Percentiles rank a stretch among this genome's conserved stretches.
Conservation (phyloP, 2,888 invertebrate genomes). For the Mesoligia furuncula region DNA sequence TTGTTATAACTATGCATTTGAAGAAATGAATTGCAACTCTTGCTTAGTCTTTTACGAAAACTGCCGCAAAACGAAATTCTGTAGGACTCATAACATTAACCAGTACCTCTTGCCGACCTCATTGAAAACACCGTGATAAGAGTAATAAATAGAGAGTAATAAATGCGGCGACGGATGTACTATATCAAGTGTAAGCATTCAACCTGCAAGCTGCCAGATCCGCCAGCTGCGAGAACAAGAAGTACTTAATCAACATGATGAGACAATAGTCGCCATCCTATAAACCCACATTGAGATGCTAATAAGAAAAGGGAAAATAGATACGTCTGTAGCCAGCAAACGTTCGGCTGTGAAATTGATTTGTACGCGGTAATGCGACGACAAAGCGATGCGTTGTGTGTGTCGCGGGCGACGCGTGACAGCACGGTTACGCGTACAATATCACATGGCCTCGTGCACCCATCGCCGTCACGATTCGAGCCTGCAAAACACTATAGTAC, state of each 20-base stretch:
- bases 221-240: conserved; percentile 54
- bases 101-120: background rate
- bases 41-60: background rate
- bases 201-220: conserved; percentile 44
- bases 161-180: background rate
- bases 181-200: conserved; percentile 12
- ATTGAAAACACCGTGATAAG: conserved; percentile 10
- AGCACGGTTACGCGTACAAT: conserved; percentile 77
- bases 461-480: conserved; percentile 77
- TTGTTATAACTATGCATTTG: background rate
- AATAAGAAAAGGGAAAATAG: conserved; percentile 82
- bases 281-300: conserved; percentile 76
- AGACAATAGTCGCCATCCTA: conserved; percentile 63
- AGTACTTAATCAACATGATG: conserved; percentile 61
- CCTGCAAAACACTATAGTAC: conserved; percentile 63
- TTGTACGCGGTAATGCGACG: conserved; percentile 76
- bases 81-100: background rate
- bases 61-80: background rate
- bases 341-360: conserved; percentile 84
- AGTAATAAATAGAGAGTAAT: background rate
- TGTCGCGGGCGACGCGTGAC: conserved; percentile 79
- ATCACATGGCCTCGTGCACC: conserved; percentile 79
- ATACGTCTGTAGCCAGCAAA: conserved; percentile 72
- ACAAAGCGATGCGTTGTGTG: conserved; percentile 78
- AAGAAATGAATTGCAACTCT: background rate